A percentile compares a stretch with the other conserved stretches of the same genome.
Evolutionary conservation across 2,797 vertebrate genomes (phyloP).

Genomic region (Halcyon leucocephala): DNA sequence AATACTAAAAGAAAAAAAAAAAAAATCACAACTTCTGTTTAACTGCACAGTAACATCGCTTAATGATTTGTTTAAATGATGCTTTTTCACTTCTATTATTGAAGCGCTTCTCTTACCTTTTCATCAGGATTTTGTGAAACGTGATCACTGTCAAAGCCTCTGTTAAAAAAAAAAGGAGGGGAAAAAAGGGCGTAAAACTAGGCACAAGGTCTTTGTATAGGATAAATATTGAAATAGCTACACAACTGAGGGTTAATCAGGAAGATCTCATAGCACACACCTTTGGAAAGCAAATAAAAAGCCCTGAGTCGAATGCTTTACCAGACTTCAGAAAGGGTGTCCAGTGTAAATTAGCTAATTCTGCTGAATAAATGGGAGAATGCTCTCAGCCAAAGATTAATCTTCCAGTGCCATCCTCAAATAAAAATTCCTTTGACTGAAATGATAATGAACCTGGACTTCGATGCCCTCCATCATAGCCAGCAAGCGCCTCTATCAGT

Average conservation of each 20-base stretch:
- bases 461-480: not conserved
- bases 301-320: conserved; percentile 28
- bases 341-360: conserved; percentile 67
- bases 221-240: conserved; percentile 65
- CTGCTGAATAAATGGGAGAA: conserved; percentile 56
- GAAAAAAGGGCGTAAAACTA: not conserved
- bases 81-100: not conserved
- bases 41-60: not conserved
- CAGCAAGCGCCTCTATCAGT: not conserved
- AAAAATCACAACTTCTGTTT: conserved; percentile 48
- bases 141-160: not conserved
- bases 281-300: conserved; percentile 63
- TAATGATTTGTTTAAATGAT: not conserved
- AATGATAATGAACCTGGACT: conserved; percentile 29
- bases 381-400: conserved; percentile 69
- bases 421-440: conserved; percentile 44
- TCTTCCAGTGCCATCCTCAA: conserved; percentile 57
- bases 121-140: conserved; percentile 6
- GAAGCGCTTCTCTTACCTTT: not conserved
- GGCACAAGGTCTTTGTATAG: conserved; percentile 6
- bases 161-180: not conserved
- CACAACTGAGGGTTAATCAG: conserved; percentile 30
- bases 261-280: conserved; percentile 61
- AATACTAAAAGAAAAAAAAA: not conserved
- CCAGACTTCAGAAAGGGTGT: not conserved